These are phyloP conservation scores for rabbit (Oryctolagus cuniculus) DNA, from an alignment of 2,113 vertebrate species.

Conservation along the genomic window DNA sequence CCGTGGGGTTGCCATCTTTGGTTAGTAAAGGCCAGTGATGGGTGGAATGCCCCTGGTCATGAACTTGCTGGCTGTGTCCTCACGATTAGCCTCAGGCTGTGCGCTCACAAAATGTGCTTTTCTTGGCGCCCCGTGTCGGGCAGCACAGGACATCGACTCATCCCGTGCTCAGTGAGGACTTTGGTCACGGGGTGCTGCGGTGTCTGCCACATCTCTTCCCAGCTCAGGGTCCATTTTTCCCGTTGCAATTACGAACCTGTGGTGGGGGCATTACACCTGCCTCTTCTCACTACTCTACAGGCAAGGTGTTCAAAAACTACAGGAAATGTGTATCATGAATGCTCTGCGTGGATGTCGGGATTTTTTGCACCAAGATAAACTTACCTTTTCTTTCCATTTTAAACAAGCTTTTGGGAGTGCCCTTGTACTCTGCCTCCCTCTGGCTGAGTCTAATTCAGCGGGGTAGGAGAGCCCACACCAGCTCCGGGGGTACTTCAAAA, in stretches of 20 bases:
- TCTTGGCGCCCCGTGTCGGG: not conserved
- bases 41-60: not conserved
- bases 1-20: not conserved
- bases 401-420: too few relatives aligned
- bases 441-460: not conserved
- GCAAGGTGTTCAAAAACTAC: too few relatives aligned
- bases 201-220: not conserved
- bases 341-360: too few relatives aligned
- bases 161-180: not conserved
- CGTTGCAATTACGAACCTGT: not conserved
- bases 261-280: too few relatives aligned
- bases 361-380: too few relatives aligned
- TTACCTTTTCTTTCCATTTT: too few relatives aligned
- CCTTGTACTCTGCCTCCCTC: not conserved
- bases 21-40: not conserved
- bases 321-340: too few relatives aligned
- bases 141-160: not conserved
- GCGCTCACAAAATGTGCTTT: not conserved
- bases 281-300: too few relatives aligned
- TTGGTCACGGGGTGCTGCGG: not conserved
- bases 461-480: not conserved
- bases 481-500: too few relatives aligned
- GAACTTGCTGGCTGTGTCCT: not conserved
- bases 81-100: not conserved
- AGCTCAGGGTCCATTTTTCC: not conserved